Evolutionary conservation across 2,113 vertebrate species (phyloP).

Genomic region (Indri indri): DNA sequence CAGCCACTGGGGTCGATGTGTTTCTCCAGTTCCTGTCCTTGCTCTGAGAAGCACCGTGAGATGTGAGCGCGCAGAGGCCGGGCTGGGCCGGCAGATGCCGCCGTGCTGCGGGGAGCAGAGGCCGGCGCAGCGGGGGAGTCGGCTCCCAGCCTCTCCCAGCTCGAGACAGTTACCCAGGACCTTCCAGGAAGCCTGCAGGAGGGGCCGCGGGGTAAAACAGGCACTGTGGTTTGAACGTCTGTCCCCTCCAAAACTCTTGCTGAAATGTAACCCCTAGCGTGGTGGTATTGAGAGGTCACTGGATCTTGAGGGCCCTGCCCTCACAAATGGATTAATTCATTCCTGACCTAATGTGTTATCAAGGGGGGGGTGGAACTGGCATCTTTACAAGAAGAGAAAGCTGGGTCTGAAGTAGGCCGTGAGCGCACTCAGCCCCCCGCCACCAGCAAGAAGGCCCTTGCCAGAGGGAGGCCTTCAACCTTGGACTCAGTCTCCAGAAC

Average conservation of each 20-base stretch:
- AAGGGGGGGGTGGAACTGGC: neutral
- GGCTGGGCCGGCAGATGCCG: neutral
- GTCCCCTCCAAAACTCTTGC: neutral
- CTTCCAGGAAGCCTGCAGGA: neutral
- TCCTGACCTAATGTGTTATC: neutral
- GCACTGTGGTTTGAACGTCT: neutral
- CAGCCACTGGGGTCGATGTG: neutral
- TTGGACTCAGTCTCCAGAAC: neutral
- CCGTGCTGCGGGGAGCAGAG: neutral
- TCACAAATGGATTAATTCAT: neutral
- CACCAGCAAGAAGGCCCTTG: neutral
- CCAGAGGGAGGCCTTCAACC: neutral
- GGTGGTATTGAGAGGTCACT: neutral
- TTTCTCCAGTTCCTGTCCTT: neutral
- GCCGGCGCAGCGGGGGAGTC: neutral
- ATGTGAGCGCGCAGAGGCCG: rapidly evolving
- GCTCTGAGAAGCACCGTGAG: neutral
- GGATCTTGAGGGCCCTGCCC: neutral
- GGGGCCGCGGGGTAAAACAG: no score
- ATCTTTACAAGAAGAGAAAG: neutral
- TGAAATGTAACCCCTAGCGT: neutral
- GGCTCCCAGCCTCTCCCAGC: neutral
- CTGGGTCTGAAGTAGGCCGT: neutral
- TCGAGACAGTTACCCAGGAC: no score
- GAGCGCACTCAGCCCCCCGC: neutral